Conservation (phyloP, 1,140 invertebrate species). For the Lordiphosa collinella region DNA sequence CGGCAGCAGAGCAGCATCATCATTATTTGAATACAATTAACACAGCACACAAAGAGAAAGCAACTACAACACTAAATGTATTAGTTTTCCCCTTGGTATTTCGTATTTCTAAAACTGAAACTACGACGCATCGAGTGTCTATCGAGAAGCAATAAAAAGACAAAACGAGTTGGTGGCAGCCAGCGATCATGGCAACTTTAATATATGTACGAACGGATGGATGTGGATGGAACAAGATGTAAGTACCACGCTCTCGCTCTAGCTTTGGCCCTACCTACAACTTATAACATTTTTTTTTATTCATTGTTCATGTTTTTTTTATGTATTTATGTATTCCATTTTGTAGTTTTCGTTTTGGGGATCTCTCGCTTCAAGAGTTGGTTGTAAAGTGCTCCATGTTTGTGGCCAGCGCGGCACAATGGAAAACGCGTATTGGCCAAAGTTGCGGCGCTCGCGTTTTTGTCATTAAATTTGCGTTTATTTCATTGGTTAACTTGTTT, state of each 20-base stretch:
- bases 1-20: too few relatives aligned
- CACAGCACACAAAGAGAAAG: constrained; percentile 61
- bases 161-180: constrained; percentile 19
- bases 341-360: constrained; percentile 64
- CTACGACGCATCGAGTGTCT: constrained; percentile 1
- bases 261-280: constrained; percentile 22
- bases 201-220: constrained; percentile 7
- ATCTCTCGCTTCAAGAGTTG: constrained; percentile 24
- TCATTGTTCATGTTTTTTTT: constrained; percentile 56
- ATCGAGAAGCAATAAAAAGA: constrained; percentile 49
- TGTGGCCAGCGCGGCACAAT: constrained; percentile 42
- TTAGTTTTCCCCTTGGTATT: constrained; percentile 49
- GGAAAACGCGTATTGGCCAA: constrained; percentile 70
- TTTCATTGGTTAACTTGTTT: constrained; percentile 76
- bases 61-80: constrained; percentile 37
- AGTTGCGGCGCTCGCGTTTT: constrained; percentile 60
- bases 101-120: constrained; percentile 17
- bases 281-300: constrained; percentile 54
- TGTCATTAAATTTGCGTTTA: constrained; percentile 77
- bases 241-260: constrained; percentile 12
- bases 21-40: constrained; percentile 77
- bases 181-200: constrained; percentile 34
- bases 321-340: constrained; percentile 60
- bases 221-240: constrained; percentile 3
- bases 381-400: constrained; percentile 35